Evolutionary conservation across 2,113 vertebrate genomes (phyloP).

Genomic region (Lepus europaeus): DNA sequence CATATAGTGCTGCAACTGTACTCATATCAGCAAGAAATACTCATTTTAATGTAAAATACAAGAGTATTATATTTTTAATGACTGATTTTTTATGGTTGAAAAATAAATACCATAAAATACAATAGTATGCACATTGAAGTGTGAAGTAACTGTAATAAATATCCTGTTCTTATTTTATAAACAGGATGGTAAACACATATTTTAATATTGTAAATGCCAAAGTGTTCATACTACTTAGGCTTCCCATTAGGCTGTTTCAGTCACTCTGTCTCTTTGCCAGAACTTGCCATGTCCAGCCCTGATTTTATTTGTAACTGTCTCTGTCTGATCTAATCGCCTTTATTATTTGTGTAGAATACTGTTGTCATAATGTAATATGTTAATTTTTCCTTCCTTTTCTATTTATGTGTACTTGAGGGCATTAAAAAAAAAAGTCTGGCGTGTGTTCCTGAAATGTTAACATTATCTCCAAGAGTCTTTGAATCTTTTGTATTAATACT

Average conservation of each 20-base stretch:
- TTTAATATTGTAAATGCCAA: constrained; percentile 31
- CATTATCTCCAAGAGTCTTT: constrained; percentile 35
- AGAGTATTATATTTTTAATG: not conserved
- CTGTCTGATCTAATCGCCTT: not conserved
- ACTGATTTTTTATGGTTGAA: not conserved
- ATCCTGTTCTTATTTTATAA: not conserved
- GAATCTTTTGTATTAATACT: constrained; percentile 48
- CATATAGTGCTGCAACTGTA: not conserved
- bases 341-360: not conserved
- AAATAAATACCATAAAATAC: not conserved
- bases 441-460: not conserved
- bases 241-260: not conserved
- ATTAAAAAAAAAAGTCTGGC: not conserved
- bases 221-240: not conserved
- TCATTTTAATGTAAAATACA: not conserved
- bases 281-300: not conserved
- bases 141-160: not conserved
- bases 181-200: not conserved
- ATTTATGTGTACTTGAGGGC: not conserved
- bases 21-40: not conserved
- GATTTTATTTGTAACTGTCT: constrained; percentile 1
- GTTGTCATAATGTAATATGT: not conserved
- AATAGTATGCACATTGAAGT: not conserved
- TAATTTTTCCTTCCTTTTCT: not conserved
- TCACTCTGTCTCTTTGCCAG: not conserved